These are phyloP conservation scores for Neotragus pygmaeus DNA, from an alignment of 2,113 vertebrate genomes.

Conservation along the genomic window DNA sequence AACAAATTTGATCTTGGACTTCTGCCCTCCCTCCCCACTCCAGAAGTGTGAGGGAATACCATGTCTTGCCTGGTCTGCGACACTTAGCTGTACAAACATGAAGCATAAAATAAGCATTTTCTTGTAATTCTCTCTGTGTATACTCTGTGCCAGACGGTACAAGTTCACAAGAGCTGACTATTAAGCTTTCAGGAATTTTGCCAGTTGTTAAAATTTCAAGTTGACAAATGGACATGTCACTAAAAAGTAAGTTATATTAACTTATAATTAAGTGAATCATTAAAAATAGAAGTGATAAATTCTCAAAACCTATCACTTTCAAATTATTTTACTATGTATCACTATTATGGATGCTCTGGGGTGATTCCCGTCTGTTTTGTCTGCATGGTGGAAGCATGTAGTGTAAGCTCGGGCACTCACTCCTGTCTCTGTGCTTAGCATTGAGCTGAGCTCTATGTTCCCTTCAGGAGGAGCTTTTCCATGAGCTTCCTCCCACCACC, in stretches of 20 bases:
- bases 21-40: too few species aligned
- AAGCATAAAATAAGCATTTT: neutral
- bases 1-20: neutral
- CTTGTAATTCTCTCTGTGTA: neutral
- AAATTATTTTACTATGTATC: neutral
- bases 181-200: neutral
- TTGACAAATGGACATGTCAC: neutral
- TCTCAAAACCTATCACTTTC: neutral
- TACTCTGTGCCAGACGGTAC: neutral
- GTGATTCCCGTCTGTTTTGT: neutral
- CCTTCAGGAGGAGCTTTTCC: neutral
- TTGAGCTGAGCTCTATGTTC: neutral
- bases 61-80: neutral
- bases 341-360: neutral
- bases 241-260: neutral
- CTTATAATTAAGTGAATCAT: neutral
- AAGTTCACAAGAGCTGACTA: neutral
- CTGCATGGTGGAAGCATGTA: neutral
- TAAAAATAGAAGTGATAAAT: neutral
- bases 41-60: neutral
- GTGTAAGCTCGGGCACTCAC: accelerated
- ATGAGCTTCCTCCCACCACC: too few species aligned
- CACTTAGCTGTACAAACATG: neutral
- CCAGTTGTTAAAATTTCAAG: neutral
- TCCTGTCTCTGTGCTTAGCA: neutral